phyloP scores from a whole-genome alignment of 2,113 vertebrate genomes.

The Agapornis roseicollis region DNA sequence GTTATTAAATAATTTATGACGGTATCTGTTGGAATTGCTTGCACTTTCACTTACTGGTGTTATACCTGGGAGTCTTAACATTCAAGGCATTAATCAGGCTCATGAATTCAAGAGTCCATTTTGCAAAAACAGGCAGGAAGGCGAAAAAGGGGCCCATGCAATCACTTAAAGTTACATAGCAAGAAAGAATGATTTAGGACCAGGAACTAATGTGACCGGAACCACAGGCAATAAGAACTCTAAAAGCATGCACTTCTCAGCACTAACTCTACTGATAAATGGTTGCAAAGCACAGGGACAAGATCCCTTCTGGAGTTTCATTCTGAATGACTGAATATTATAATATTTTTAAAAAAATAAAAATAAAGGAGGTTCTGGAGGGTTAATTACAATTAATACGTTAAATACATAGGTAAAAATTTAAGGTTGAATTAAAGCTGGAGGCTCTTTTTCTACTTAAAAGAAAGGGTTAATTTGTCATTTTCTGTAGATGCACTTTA shows the following conservation, averaged over 20 bases:
- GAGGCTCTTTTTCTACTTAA: neutral
- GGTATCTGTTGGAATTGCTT: neutral
- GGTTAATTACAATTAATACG: neutral
- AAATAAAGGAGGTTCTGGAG: neutral
- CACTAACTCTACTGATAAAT: neutral
- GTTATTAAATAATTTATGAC: neutral
- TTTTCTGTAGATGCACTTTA: neutral
- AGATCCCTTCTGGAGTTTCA: neutral
- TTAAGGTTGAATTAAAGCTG: neutral
- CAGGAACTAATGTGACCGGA: neutral
- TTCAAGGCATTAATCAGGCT: neutral
- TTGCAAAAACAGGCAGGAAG: neutral
- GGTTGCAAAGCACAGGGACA: neutral
- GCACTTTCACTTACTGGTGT: neutral
- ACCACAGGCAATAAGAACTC: neutral
- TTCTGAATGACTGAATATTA: neutral
- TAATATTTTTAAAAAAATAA: neutral
- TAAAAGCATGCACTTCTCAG: neutral
- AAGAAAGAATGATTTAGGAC: neutral
- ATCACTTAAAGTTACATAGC: neutral
- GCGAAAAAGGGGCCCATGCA: neutral
- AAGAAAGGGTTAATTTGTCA: neutral
- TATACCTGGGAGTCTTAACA: neutral
- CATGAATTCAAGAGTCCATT: neutral
- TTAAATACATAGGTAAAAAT: neutral